Evolutionary conservation across 2,888 invertebrate species (phyloP).

Genomic region (Neelides folsomi): DNA sequence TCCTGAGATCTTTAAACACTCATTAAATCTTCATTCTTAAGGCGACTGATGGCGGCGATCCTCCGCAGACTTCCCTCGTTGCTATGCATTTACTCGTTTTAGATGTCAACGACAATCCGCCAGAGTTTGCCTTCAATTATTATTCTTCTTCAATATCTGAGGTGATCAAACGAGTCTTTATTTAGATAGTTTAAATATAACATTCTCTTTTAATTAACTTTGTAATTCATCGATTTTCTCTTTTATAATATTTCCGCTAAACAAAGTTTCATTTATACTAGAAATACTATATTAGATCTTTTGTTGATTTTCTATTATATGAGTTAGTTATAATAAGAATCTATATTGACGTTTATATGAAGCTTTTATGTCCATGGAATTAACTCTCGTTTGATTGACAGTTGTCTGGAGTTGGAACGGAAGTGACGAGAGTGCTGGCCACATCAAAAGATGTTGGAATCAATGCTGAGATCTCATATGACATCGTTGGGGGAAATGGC

Average conservation of each 20-base stretch:
- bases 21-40: constrained; percentile 15
- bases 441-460: constrained; percentile 82
- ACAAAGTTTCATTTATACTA: too few species aligned
- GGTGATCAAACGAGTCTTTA: constrained; percentile 30
- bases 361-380: not conserved
- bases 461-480: constrained; percentile 82
- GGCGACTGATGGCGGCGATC: constrained; percentile 70
- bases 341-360: too few species aligned
- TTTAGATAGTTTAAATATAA: too few species aligned
- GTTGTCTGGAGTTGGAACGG: constrained; percentile 59
- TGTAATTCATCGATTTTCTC: too few species aligned
- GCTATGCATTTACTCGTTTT: constrained; percentile 65
- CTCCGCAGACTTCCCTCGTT: constrained; percentile 54
- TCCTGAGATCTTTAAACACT: not conserved
- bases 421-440: constrained; percentile 73
- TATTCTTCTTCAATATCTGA: constrained; percentile 68
- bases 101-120: constrained; percentile 81
- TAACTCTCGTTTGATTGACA: not conserved
- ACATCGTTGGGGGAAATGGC: constrained; percentile 75
- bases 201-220: too few species aligned
- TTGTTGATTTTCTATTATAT: too few species aligned
- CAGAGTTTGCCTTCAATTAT: constrained; percentile 70
- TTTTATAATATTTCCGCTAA: too few species aligned
- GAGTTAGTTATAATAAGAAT: too few species aligned
- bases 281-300: too few species aligned